Base-by-base conservation (phyloP, 2,113 vertebrate species). In the Origma solitaria region DNA sequence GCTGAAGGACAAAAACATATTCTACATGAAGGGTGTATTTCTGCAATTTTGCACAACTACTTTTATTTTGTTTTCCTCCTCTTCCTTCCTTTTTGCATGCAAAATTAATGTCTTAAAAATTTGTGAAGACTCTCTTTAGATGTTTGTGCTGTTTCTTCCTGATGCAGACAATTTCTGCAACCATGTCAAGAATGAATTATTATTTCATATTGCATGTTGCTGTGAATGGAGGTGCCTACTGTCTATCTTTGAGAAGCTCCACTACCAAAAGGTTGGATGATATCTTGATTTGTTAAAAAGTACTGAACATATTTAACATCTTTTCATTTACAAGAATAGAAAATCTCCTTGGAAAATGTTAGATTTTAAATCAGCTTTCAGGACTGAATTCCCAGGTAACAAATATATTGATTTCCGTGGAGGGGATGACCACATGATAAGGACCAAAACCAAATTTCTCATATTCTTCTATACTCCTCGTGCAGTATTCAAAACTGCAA, bases 381-480 rank as follows among this genome's bases (percentile, higher is more conserved):
- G 40, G 20, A 57, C 12, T 86, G 30, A 54, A 38, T 78, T 73
- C 42, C 44, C 35, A 62, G 7, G 13, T 25, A 49, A n/a, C n/a
- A n/a, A n/a, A 25, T 25, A 62, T 21, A 22, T 11, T 20, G 31
- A 53, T 70, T 70, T 82, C 38, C 25, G 5, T 10, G 15, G 23
- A 5, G 7, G 4, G 8, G 3, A 35, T 30, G 12, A 61, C 33
- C 1, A 1, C n/a, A 33, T n/a, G 12, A 8, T 20, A 62, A 73
- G 50, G 49, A 70, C 2, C 18, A n/a, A 38, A 33, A 42, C 0
- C 25, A 60, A 40, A 82, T 30, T 53, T 30, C 51, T 53, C 16
- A 10, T 53, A 21, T 56, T 33, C 31, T 33, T 56, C 53, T 56
- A 21, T 56, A 70, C 9, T 56, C 10, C n/a, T 61, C 65, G 15